Evolutionary conservation across 2,797 vertebrate species (phyloP), one percentile per base, ranked within the genome.

Genomic region (Lacerta viridis): DNA sequence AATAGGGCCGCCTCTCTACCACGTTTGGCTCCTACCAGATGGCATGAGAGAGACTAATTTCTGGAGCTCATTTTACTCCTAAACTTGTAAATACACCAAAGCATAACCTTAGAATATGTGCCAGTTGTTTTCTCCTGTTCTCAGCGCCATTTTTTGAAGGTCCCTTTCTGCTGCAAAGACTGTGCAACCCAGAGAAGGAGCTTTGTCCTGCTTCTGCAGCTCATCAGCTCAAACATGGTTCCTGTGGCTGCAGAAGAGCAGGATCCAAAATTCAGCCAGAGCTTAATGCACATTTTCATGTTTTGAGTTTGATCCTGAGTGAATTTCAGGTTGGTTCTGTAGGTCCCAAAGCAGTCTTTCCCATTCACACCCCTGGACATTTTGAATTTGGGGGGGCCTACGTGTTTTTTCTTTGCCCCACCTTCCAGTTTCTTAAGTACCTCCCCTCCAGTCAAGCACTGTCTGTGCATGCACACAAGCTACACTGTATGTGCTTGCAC

Each of bases 121-220:
- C 10, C 25, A 25, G 46, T 92, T 5, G 59, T 43, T 86, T 43
- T 72, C 68, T 29, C 25, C 36, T 84, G 1, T 84, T 90, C 27
- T 83, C 17, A 36, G 81, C 90, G 77, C 36, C 1, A 0, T 61
- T 85, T 83, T n/a, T 84, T 77, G 84, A 84, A 87, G 89, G 59
- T 76, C 50, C 15, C 79, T 61, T 29, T 69, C 17, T 84, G 91
- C 50, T 71, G 69, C 13, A 83, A 20, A 66, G 68, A 50, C 0
- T 10, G 23, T 27, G 39, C 64, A 72, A 86, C 71, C 80, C 64
- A 68, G 91, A 75, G 84, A 85, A 83, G 91, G 64, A 75, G 85
- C 89, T 83, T 59, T 17, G 36, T 25, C 36, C 61, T 88, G 2
- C 75, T 89, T 75, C 1, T 0, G 0, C 76, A 87, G 86, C 80